Base-by-base conservation (phyloP, 2,797 vertebrate genomes). In the Cuculus canorus region DNA sequence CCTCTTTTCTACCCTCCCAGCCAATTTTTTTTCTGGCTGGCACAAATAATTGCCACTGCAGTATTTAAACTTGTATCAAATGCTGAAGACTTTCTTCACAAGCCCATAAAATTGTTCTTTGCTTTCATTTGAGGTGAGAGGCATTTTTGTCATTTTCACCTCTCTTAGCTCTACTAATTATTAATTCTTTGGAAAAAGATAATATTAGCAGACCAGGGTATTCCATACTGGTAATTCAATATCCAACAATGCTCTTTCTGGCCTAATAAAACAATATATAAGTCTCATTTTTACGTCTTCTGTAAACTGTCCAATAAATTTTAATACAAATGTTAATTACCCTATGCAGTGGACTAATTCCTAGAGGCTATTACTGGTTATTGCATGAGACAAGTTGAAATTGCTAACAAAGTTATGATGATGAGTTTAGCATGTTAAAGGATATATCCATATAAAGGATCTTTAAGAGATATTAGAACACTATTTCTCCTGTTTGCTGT, bases 1-100 rank as follows among this genome's bases (percentile, higher is more conserved):
- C 41, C 17, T 45, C 5, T 73, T 85, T 66, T 47, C 11, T 19
- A 32, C 59, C 9, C 12, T 63, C 1, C 0, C 5, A 60, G 9
- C 0, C 3, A 53, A 16, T 6, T 28, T 37, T n/a, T 56, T 59
- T 69, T 59, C 52, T 17, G 15, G 1, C 25, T 56, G 15, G 3
- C 33, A 43, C 21, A 52, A 39, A 47, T n/a, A 81, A 52, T 37
- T 57, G 14, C 3, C 9, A 27, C 17, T 39, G 7, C 12, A 35
- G 11, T 78, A 69, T 82, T 88, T 78, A 53, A 9, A 16, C 14
- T 57, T 59, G 4, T 68, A 37, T 39, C 13, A 35, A 71, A 48
- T 27, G 9, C 32, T 69, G 35, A 65, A 65, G 50, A 32, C 41
- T 54, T 69, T 73, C 19, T 39, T 70, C 27, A 37, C 16, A 75